These are phyloP conservation scores for Mythimna albipuncta DNA, from an alignment of 2,888 invertebrate species.

Conservation along the genomic window DNA sequence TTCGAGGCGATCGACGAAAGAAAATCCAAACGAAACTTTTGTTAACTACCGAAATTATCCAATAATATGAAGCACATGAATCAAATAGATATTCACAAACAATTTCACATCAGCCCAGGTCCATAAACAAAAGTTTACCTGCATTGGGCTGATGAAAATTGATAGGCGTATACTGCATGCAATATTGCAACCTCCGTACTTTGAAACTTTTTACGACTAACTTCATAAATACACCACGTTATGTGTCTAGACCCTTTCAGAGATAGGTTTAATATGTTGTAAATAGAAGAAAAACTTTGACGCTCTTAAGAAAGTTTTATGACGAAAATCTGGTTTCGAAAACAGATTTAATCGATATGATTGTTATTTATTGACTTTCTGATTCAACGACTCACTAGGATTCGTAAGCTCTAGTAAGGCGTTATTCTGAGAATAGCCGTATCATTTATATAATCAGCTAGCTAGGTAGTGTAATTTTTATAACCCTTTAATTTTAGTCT, in stretches of 20 bases:
- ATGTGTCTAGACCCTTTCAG: conserved; percentile 42
- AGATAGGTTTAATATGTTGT: conserved; percentile 32
- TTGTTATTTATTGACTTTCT: not conserved
- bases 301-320: not conserved
- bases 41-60: not conserved
- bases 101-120: conserved; percentile 20
- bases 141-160: conserved; percentile 55
- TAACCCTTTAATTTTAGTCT: too few relatives aligned
- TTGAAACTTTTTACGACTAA: conserved; percentile 43
- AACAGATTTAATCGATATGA: not conserved
- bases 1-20: too few relatives aligned
- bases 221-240: conserved; percentile 50
- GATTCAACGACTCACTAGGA: not conserved
- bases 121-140: conserved; percentile 51
- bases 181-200: conserved; percentile 49
- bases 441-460: too few relatives aligned
- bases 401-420: not conserved
- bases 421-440: not conserved
- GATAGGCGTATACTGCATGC: conserved; percentile 49
- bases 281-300: conserved; percentile 16
- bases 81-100: conserved; percentile 45
- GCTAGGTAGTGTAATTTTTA: too few relatives aligned
- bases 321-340: conserved; percentile 7
- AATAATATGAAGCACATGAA: not conserved
- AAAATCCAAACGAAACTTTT: too few relatives aligned